Conservation (phyloP, 2,113 vertebrate genomes). For the Phocoena phocoena region DNA sequence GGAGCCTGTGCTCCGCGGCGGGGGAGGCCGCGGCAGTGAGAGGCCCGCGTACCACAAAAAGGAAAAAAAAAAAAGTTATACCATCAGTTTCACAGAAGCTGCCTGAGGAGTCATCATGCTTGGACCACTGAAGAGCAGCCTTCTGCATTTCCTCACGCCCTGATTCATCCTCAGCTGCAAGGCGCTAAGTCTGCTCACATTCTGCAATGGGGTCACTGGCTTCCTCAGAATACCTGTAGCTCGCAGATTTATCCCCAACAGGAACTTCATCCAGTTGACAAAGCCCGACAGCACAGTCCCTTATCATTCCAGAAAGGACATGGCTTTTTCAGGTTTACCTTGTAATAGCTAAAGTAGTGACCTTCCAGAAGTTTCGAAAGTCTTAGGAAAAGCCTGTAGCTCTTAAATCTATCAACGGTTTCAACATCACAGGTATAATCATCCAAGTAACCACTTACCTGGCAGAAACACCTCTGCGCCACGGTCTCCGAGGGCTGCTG, state of each 20-base stretch:
- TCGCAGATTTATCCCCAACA: not conserved
- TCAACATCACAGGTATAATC: conserved; percentile 95
- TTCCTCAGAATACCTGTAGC: conserved; percentile 85
- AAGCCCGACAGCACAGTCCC: conserved; percentile 91
- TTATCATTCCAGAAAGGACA: conserved; percentile 89
- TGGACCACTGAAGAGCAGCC: conserved; percentile 87
- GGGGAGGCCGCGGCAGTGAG: too few relatives aligned
- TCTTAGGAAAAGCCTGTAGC: conserved; percentile 90
- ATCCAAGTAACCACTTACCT: conserved; percentile 93
- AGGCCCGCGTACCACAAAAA: too few relatives aligned
- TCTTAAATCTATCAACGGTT: conserved; percentile 94
- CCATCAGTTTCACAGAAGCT: conserved; percentile 92
- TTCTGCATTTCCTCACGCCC: conserved; percentile 86
- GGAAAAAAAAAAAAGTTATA: not conserved
- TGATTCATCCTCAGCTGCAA: conserved; percentile 90
- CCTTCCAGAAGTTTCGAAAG: conserved; percentile 89
- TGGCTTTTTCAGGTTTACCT: conserved; percentile 83
- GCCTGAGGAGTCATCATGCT: conserved; percentile 90
- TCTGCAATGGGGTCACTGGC: conserved; percentile 79
- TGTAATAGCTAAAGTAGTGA: conserved; percentile 96
- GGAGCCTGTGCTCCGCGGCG: too few relatives aligned
- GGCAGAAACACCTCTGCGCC: not conserved
- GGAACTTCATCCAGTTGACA: conserved; percentile 83
- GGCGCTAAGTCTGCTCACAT: conserved; percentile 87
- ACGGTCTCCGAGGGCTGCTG: not conserved